These are phyloP conservation scores for Petrocephalus schoutedeni DNA, from an alignment of 2,797 vertebrate species.

Conservation along the genomic window DNA sequence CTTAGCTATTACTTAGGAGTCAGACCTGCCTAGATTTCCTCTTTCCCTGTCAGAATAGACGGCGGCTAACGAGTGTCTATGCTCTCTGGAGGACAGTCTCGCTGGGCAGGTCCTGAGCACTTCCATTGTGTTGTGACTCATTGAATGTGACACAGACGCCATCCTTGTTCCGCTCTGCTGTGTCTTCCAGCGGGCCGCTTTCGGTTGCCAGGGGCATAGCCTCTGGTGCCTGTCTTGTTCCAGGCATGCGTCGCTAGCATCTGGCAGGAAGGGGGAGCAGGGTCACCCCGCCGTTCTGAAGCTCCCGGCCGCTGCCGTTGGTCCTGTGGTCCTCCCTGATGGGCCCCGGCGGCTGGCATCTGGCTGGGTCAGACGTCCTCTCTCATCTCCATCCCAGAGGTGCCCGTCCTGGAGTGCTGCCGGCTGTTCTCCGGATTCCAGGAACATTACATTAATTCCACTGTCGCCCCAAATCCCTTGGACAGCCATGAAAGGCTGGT, in stretches of 20 bases:
- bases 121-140: neutral
- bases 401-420: constrained; percentile 1
- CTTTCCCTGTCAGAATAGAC: neutral
- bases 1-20: neutral
- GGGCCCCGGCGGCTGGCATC: constrained; percentile 11
- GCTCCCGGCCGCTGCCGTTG: neutral
- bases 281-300: constrained; percentile 15
- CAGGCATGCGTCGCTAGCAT: constrained; percentile 10
- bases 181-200: neutral
- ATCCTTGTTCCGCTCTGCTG: neutral
- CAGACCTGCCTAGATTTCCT: neutral
- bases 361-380: constrained; percentile 12
- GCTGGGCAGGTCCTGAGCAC: neutral
- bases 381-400: neutral
- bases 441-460: constrained; percentile 7
- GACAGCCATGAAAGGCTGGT: constrained; percentile 24
- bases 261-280: constrained; percentile 8
- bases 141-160: neutral
- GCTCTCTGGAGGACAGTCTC: neutral
- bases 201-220: constrained; percentile 15
- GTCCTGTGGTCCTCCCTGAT: constrained; percentile 10
- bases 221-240: neutral
- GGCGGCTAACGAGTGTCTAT: neutral
- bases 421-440: constrained; percentile 13
- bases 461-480: constrained; percentile 21